These are phyloP conservation scores for Leptinotarsa undecemlineata DNA, from an alignment of 1,140 invertebrate species.

Conservation along the genomic window DNA sequence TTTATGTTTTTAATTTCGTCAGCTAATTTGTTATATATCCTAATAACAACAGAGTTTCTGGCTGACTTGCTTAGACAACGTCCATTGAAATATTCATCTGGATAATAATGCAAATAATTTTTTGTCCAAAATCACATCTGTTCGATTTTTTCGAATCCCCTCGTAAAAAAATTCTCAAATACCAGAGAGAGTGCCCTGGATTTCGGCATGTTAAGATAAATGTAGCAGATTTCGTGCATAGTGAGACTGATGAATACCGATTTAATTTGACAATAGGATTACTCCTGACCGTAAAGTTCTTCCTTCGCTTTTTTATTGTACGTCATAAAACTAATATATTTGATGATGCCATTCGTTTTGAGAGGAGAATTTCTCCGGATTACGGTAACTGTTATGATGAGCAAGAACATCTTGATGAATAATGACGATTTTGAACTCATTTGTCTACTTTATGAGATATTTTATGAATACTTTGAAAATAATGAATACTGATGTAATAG, in stretches of 20 bases:
- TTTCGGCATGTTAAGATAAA: constrained; percentile 8
- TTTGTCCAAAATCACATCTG: background rate
- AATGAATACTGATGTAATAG: background rate
- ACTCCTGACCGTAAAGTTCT: background rate
- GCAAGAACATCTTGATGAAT: background rate
- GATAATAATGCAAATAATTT: too few species aligned
- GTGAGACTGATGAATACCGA: background rate
- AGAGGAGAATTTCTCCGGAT: background rate
- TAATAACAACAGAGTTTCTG: too few species aligned
- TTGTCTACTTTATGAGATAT: background rate
- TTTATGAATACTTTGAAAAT: constrained; percentile 4
- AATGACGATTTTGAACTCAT: background rate
- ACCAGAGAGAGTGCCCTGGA: background rate
- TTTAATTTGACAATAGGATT: constrained; percentile 4
- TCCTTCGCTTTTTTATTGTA: background rate
- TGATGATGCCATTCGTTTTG: background rate
- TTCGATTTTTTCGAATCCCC: background rate
- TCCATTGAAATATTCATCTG: too few species aligned
- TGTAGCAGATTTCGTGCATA: background rate
- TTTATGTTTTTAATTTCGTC: too few species aligned
- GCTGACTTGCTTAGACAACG: too few species aligned
- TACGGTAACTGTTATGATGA: background rate
- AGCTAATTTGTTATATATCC: too few species aligned
- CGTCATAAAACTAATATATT: background rate
- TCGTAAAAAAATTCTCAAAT: background rate